These are phyloP conservation scores for Nettapus auritus DNA, from an alignment of 2,113 vertebrate species.

Conservation along the genomic window DNA sequence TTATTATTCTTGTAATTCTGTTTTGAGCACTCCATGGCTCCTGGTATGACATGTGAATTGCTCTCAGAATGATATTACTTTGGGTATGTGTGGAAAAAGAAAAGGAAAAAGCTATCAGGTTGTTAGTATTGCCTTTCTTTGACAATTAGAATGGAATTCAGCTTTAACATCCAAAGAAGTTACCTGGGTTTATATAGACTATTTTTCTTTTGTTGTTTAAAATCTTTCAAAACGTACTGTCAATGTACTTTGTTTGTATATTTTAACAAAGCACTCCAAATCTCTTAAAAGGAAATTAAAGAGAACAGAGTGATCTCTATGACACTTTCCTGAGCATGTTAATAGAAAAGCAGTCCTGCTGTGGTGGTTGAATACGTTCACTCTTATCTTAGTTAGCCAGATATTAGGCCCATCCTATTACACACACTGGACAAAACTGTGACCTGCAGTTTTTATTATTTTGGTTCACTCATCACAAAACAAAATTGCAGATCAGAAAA, in stretches of 20 bases:
- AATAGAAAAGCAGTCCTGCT: background rate
- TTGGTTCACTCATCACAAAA: background rate
- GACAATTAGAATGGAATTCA: background rate
- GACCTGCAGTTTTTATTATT: background rate
- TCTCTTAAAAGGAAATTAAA: background rate
- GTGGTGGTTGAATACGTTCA: background rate
- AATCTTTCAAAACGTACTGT: background rate
- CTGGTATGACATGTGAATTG: background rate
- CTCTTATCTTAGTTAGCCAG: background rate
- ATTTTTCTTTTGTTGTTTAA: background rate
- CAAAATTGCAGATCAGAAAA: background rate
- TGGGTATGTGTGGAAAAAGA: background rate
- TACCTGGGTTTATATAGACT: background rate
- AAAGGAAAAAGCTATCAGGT: background rate
- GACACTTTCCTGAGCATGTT: background rate
- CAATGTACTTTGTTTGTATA: background rate
- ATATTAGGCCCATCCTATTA: background rate
- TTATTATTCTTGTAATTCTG: background rate
- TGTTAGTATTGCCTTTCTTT: background rate
- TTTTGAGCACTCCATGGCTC: constrained; percentile 1
- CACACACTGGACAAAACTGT: background rate
- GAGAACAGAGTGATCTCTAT: background rate
- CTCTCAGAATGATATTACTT: constrained; percentile 12
- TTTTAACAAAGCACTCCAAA: background rate
- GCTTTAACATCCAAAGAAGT: background rate